Percentiles rank a stretch among this genome's conserved stretches.
phyloP scores from a whole-genome alignment of 1,140 invertebrate genomes.

The Drosophila suzukii region DNA sequence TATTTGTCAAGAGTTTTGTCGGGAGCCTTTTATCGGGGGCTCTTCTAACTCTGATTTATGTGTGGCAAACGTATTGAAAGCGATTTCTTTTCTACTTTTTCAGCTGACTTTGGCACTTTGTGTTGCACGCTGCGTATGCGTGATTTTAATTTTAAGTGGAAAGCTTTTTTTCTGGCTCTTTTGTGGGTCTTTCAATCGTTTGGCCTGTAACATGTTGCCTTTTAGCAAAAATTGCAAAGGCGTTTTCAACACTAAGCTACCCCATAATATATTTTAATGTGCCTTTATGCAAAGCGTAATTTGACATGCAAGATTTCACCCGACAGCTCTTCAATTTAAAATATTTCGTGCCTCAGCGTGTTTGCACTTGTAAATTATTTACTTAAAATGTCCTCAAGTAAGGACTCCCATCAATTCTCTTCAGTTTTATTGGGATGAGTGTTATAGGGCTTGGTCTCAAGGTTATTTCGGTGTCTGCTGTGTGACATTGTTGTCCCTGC shows the following conservation, averaged over 20 bases:
- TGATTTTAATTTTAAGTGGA: conserved; percentile 63
- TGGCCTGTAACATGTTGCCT: conserved; percentile 39
- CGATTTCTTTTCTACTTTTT: conserved; percentile 29
- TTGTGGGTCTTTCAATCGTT: conserved; percentile 11
- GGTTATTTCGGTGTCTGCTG: conserved; percentile 31
- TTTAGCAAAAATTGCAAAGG: conserved; percentile 39
- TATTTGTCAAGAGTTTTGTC: conserved; percentile 55
- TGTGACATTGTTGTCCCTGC: conserved; percentile 16
- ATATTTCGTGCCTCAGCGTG: conserved; percentile 18
- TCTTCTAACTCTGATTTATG: conserved; percentile 56
- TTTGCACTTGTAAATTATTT: conserved; percentile 46
- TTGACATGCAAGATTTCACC: conserved; percentile 29
- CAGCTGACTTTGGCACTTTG: conserved; percentile 36
- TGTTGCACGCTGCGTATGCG: conserved; percentile 47
- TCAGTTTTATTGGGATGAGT: not conserved
- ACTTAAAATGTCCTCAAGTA: conserved; percentile 17
- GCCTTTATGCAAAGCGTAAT: conserved; percentile 14
- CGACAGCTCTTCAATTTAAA: conserved; percentile 16
- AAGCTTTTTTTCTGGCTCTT: conserved; percentile 29
- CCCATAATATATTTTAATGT: not conserved
- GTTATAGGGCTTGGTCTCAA: not conserved
- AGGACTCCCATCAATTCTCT: not conserved
- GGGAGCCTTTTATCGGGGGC: conserved; percentile 34
- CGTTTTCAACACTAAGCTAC: conserved; percentile 32
- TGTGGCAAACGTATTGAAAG: conserved; percentile 52